These are phyloP conservation scores for Vimba vimba DNA, from an alignment of 2,113 vertebrate genomes.

Conservation along the genomic window DNA sequence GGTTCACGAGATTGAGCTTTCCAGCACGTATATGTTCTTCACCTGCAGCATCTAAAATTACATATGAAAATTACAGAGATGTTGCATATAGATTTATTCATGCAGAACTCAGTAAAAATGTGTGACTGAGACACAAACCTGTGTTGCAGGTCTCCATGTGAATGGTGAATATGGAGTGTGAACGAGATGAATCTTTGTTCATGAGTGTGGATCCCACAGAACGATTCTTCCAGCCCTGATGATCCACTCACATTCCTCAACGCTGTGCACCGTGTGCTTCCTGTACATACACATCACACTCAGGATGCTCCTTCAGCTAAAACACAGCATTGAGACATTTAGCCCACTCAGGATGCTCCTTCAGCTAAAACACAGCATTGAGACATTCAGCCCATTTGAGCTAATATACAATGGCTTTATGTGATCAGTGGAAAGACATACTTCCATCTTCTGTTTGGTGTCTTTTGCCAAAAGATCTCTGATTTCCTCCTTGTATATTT, in stretches of 20 bases:
- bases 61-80: background rate
- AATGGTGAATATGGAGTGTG: conserved; percentile 90
- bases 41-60: conserved; percentile 75
- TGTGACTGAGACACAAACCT: conserved; percentile 63
- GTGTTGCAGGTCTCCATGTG: conserved; percentile 83
- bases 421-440: conserved; percentile 59
- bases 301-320: conserved; percentile 90
- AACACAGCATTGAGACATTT: conserved; percentile 42
- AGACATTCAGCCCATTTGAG: background rate
- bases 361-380: conserved; percentile 77
- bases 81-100: background rate
- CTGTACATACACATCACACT: conserved; percentile 79
- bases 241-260: conserved; percentile 82
- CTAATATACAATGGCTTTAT: background rate
- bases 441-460: conserved; percentile 89
- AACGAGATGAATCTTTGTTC: conserved; percentile 90
- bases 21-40: conserved; percentile 83
- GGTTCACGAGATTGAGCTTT: conserved; percentile 89
- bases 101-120: background rate
- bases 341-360: conserved; percentile 82
- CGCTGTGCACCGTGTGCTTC: conserved; percentile 84
- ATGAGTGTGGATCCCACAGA: conserved; percentile 86
- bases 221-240: conserved; percentile 84
- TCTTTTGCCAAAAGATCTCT: conserved; percentile 85
- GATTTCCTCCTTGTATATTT: conserved; percentile 90